Conservation (phyloP, 2,797 vertebrate genomes). For the Crax fasciolata region DNA sequence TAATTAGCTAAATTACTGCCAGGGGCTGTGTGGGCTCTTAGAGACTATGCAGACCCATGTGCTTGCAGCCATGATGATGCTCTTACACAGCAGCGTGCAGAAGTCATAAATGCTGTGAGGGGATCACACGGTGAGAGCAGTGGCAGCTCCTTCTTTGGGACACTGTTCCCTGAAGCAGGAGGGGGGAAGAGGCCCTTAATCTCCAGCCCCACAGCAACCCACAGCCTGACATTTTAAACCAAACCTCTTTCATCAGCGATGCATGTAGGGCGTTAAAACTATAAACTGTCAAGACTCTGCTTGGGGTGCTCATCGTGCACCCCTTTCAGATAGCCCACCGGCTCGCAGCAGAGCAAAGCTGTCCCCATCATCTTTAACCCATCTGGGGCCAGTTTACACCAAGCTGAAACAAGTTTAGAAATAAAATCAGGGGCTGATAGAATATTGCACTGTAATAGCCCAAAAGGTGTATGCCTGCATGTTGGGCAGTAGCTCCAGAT, state of each 20-base stretch:
- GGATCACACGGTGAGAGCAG: background rate
- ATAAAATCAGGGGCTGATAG: background rate
- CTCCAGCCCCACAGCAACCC: background rate
- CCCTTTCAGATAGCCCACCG: background rate
- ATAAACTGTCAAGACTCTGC: background rate
- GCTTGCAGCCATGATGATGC: background rate
- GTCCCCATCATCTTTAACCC: background rate
- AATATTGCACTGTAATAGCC: background rate
- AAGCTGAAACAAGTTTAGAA: background rate
- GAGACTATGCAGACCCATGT: background rate
- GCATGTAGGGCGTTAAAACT: background rate
- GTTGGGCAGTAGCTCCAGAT: background rate
- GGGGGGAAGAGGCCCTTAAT: background rate
- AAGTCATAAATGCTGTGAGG: rapidly evolving
- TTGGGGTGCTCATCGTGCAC: background rate
- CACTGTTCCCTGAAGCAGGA: background rate
- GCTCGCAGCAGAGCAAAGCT: background rate
- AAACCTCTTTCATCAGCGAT: background rate
- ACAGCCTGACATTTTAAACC: background rate
- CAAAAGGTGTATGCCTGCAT: rapidly evolving
- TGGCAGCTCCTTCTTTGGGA: background rate
- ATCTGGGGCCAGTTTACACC: background rate
- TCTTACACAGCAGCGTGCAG: background rate
- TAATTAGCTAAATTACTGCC: background rate
- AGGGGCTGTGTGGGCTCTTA: background rate